phyloP scores from a whole-genome alignment of 2,113 vertebrate genomes.

The Pao palembangensis region DNA sequence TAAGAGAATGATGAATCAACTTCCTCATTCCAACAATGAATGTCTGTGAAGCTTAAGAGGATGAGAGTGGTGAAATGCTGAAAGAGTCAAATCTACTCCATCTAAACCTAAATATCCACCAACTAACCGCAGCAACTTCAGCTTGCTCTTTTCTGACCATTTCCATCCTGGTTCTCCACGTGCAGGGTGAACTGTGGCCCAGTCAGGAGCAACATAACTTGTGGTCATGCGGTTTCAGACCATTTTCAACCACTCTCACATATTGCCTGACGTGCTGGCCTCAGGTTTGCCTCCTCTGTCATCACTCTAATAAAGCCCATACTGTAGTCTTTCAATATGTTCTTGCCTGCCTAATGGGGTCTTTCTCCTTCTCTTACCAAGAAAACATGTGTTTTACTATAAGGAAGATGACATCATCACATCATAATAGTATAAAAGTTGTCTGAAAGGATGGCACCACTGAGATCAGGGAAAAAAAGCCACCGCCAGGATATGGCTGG shows the following conservation, averaged over 20 bases:
- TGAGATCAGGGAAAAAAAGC: background rate
- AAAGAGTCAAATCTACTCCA: too few species aligned
- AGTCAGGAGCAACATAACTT: conserved; percentile 4
- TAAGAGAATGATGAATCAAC: too few species aligned
- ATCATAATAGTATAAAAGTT: too few species aligned
- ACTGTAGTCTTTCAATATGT: conserved; percentile 13
- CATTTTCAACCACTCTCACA: conserved; percentile 20
- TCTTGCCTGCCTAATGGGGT: conserved; percentile 4
- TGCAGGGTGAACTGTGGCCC: conserved; percentile 4
- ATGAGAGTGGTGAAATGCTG: too few species aligned
- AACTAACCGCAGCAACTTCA: too few species aligned
- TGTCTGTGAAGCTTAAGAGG: too few species aligned
- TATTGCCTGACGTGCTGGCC: background rate
- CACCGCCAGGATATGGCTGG: conserved; percentile 1
- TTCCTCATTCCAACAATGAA: too few species aligned
- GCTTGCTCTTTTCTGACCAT: background rate
- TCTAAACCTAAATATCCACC: too few species aligned
- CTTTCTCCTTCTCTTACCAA: conserved; percentile 11
- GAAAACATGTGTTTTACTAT: too few species aligned
- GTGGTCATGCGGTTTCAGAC: conserved; percentile 28
- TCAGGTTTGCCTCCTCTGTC: conserved; percentile 18
- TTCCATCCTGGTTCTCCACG: conserved; percentile 4
- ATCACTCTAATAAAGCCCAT: conserved; percentile 13
- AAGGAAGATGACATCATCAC: too few species aligned
- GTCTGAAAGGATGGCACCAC: too few species aligned